A percentile compares a stretch with the other conserved stretches of the same genome.
These are phyloP conservation scores for Tangara arthus DNA, from an alignment of 2,797 vertebrate genomes.

Conservation along the genomic window DNA sequence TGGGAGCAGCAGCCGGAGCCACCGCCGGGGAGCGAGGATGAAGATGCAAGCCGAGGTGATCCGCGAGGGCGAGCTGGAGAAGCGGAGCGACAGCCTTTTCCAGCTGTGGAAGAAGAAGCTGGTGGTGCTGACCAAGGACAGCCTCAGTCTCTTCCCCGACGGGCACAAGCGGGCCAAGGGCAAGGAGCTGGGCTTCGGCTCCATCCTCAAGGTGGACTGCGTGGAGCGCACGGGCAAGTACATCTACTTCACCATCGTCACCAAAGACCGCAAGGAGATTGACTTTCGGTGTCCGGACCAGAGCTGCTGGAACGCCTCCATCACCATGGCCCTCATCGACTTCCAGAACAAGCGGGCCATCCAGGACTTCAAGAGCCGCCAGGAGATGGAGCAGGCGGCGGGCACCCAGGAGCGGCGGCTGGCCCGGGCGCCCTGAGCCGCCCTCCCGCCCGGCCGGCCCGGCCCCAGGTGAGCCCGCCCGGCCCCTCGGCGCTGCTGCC, in stretches of 20 bases:
- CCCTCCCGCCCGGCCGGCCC: neutral
- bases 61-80: constrained; percentile 95
- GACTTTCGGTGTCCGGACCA: constrained; percentile 92
- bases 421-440: constrained; percentile 79
- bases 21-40: neutral
- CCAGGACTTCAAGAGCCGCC: constrained; percentile 88
- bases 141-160: constrained; percentile 89
- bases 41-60: constrained; percentile 77
- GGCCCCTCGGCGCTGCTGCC: neutral
- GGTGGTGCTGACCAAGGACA: constrained; percentile 91
- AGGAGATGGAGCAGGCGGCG: constrained; percentile 81
- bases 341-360: constrained; percentile 94
- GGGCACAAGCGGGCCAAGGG: constrained; percentile 82
- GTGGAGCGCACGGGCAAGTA: constrained; percentile 96
- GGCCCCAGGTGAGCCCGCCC: constrained; percentile 12
- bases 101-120: constrained; percentile 97
- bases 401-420: constrained; percentile 80
- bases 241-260: constrained; percentile 97
- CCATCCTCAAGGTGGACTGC: constrained; percentile 94
- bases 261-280: constrained; percentile 92
- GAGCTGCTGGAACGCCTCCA: constrained; percentile 92
- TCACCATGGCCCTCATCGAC: constrained; percentile 94
- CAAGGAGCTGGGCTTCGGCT: constrained; percentile 92
- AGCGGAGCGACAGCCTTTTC: constrained; percentile 93
- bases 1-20: neutral